Evolutionary conservation across 2,113 vertebrate genomes (phyloP), one percentile per base, ranked within the genome.

Genomic region (Mormyrus iriodes): DNA sequence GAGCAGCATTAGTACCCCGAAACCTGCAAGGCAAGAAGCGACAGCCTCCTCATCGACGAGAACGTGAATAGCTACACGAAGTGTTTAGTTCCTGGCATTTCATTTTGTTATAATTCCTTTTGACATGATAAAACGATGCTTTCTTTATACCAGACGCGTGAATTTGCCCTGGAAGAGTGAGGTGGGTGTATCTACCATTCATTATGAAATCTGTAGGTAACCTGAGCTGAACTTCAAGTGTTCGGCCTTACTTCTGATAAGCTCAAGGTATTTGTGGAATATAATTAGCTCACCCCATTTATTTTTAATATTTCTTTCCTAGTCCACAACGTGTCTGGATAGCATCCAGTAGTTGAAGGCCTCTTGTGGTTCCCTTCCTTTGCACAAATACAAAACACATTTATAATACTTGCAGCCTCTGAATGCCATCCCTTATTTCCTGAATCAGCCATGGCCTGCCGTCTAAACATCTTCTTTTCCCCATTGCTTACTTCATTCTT

Each of bases 221-320:
- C 65, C 31, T 48, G 51, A 53, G 24, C 31, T 79, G 27, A 49
- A 52, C 27, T 21, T 15, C 65, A 82, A 31, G 17, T 88, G 27
- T 19, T 55, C 8, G 44, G 73, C 48, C 76, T 82, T 42, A 82
- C n/a, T 46, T 46, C 24, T 58, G 35, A 44, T 83, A 49, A 52
- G n/a, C 88, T 46, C 51, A 55, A 39, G 88, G 79, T 24, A 17
- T 46, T n/a, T 24, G 15, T 89, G n/a, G 3, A 24, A 52, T 89
- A 85, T 85, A 83, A 89, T 58, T 84, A 89, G 76, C 73, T 27
- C 35, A 49, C 15, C 39, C 55, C 15, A 1, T 84, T 88, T 84
- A 79, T 79, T 79, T 39, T 79, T 39, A 24, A 51, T 85, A 27
- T 84, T 89, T 69, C 79, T 84, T 89, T 48, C 52, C 39, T 58